A percentile compares a stretch with the other conserved stretches of the same genome.
These are phyloP conservation scores for Paguma larvata DNA, from an alignment of 2,797 vertebrate genomes.

Conservation along the genomic window DNA sequence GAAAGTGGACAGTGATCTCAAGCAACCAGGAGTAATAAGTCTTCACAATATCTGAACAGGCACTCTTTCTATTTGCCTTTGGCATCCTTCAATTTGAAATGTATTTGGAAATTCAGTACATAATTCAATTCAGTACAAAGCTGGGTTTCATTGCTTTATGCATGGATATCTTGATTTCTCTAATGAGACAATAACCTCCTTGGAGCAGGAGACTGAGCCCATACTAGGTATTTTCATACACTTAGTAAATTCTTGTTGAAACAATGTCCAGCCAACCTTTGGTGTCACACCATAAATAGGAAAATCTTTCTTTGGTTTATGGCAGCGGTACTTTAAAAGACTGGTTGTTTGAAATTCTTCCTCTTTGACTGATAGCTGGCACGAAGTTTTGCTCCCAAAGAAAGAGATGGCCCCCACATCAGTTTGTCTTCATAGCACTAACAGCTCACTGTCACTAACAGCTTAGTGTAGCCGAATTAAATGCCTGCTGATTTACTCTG, in stretches of 20 bases:
- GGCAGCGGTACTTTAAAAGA: neutral
- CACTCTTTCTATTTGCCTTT: neutral
- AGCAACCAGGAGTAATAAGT: neutral
- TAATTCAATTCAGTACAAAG: neutral
- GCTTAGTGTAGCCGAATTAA: neutral
- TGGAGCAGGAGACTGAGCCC: neutral
- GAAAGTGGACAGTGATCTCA: neutral
- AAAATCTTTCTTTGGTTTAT: neutral
- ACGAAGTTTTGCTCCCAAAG: neutral
- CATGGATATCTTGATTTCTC: neutral
- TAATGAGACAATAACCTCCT: conserved; percentile 12
- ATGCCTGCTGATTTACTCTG: neutral
- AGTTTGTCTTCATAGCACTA: neutral
- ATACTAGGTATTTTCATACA: conserved; percentile 18
- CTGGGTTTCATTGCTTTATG: neutral
- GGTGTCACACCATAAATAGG: neutral
- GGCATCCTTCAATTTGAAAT: neutral
- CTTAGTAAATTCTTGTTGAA: neutral
- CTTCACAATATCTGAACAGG: neutral
- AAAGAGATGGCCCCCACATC: neutral
- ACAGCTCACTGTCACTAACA: neutral
- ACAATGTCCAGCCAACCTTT: neutral
- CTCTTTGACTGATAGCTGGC: neutral
- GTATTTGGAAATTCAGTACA: conserved; percentile 16
- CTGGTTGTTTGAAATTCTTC: neutral